These are phyloP conservation scores for Amblyjoppa fuscipennis DNA, from an alignment of 2,888 invertebrate genomes.

Conservation along the genomic window DNA sequence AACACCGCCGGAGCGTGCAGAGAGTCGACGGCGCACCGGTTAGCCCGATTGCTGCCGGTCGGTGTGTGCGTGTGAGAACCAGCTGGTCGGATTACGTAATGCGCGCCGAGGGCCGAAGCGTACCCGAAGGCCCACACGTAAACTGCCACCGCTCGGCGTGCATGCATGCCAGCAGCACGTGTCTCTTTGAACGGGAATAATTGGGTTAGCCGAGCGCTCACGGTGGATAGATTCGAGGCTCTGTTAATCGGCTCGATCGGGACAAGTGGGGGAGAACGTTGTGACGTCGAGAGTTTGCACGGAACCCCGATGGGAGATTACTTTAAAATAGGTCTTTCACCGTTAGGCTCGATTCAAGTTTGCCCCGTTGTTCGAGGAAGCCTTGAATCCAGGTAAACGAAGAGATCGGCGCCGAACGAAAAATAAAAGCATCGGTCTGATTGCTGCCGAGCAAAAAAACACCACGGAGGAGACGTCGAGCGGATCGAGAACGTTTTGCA, in stretches of 20 bases:
- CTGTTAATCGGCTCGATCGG: not conserved
- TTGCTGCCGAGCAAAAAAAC: constrained; percentile 55
- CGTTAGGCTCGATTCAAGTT: constrained; percentile 60
- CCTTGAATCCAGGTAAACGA: constrained; percentile 58
- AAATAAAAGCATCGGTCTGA: constrained; percentile 64
- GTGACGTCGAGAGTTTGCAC: not conserved
- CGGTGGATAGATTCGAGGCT: constrained; percentile 26
- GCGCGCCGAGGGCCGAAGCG: constrained; percentile 30
- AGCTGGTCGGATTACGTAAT: constrained; percentile 64
- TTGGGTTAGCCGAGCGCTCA: constrained; percentile 46
- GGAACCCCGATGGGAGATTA: constrained; percentile 3
- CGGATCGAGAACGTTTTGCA: constrained; percentile 66
- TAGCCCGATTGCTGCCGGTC: constrained; percentile 9
- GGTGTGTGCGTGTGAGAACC: constrained; percentile 42
- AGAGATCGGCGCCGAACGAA: constrained; percentile 31
- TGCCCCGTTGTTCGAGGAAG: constrained; percentile 65
- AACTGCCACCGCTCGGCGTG: constrained; percentile 6
- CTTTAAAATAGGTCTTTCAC: constrained; percentile 34
- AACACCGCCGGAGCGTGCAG: constrained; percentile 51
- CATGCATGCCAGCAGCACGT: constrained; percentile 45
- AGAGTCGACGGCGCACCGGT: constrained; percentile 27
- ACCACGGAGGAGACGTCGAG: constrained; percentile 61
- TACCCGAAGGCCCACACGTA: constrained; percentile 30
- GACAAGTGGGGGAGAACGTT: not conserved
- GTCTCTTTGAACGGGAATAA: constrained; percentile 46